These are phyloP conservation scores for Atrina japonica DNA, from an alignment of 2,888 invertebrate species.

Conservation along the genomic window DNA sequence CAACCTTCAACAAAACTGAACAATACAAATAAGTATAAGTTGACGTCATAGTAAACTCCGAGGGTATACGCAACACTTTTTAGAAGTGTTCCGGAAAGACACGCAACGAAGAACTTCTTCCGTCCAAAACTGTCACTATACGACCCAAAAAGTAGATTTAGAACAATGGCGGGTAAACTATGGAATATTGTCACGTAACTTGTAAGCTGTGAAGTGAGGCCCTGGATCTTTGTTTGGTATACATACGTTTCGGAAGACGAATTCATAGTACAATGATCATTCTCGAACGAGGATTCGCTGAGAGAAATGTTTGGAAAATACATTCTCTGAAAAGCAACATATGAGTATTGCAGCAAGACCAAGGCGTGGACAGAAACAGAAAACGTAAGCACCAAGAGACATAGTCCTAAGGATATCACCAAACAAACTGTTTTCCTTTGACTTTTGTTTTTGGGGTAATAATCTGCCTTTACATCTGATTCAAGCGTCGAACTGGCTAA, in stretches of 20 bases:
- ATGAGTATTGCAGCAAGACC: slow-evolving; percentile 20
- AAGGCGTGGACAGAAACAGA: slow-evolving; percentile 4
- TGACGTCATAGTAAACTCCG: slow-evolving; percentile 45
- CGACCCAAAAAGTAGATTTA: slow-evolving; percentile 48
- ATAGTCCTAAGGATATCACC: neutral
- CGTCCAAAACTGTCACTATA: slow-evolving; percentile 54
- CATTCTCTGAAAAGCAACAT: slow-evolving; percentile 12
- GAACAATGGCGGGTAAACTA: slow-evolving; percentile 39
- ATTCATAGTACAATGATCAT: slow-evolving; percentile 22
- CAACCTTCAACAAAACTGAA: slow-evolving; percentile 51
- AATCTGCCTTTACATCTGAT: too few species aligned
- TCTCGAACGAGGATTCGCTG: neutral
- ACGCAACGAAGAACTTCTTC: slow-evolving; percentile 47
- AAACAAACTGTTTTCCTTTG: too few species aligned
- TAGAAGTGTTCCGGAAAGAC: slow-evolving; percentile 43
- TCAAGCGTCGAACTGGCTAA: too few species aligned
- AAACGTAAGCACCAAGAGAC: slow-evolving; percentile 14
- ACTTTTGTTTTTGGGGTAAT: too few species aligned
- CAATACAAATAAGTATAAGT: slow-evolving; percentile 39
- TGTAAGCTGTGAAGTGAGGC: slow-evolving; percentile 44
- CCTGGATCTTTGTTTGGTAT: slow-evolving; percentile 44
- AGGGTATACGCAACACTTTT: slow-evolving; percentile 35
- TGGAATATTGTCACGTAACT: slow-evolving; percentile 46
- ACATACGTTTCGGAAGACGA: slow-evolving; percentile 15
- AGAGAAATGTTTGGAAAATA: slow-evolving; percentile 14